A percentile compares a stretch with the other conserved stretches of the same genome.
Evolutionary conservation across 2,113 vertebrate genomes (phyloP).

Genomic region (Actinemys pallida): DNA sequence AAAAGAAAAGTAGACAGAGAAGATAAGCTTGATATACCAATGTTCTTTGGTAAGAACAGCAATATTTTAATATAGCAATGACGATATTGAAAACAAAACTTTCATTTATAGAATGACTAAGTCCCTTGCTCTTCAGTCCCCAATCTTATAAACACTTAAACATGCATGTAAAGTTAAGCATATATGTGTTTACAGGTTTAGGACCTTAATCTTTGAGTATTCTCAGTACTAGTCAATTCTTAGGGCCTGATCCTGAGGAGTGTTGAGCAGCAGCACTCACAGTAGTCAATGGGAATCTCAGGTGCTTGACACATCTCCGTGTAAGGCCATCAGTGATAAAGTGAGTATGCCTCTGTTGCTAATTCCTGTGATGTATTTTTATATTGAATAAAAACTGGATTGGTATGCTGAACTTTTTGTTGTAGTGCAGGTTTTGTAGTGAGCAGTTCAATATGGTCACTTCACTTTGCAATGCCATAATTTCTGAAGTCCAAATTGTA

Average conservation of each 20-base stretch:
- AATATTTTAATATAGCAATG: neutral
- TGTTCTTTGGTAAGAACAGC: constrained; percentile 93
- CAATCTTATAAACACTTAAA: neutral
- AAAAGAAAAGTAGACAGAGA: constrained; percentile 96
- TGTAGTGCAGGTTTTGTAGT: neutral
- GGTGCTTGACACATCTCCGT: neutral
- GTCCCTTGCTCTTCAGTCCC: neutral
- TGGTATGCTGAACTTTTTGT: neutral
- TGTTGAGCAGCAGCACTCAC: neutral
- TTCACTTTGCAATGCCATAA: neutral
- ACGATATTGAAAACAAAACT: neutral
- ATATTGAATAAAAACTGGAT: neutral
- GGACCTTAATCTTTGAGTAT: neutral
- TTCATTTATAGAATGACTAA: neutral
- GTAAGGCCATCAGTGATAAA: neutral
- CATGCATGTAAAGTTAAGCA: neutral
- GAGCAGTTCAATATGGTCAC: neutral
- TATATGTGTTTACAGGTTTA: neutral
- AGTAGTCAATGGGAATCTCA: neutral
- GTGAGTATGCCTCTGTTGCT: neutral
- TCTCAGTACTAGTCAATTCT: neutral
- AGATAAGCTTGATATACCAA: constrained; percentile 96
- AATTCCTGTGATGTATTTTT: neutral
- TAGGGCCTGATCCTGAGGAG: neutral
- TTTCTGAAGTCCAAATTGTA: neutral